Percentiles rank a stretch among this genome's conserved stretches.
Evolutionary conservation across 64 coral and sea anemone species (phyloP).

Genomic region (Anthopleura sola): DNA sequence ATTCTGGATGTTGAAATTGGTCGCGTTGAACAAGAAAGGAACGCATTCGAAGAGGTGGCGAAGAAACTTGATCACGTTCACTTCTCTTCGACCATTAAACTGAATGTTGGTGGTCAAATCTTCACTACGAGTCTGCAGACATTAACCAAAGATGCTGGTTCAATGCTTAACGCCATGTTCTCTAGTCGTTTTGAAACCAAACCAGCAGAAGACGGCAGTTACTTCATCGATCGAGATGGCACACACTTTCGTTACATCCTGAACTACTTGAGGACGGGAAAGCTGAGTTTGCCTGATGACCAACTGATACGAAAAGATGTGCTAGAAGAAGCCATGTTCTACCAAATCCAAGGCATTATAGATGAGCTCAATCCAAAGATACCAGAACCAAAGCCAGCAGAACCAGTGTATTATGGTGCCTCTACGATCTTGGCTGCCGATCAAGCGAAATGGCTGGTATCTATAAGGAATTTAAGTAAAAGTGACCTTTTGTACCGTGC

Average conservation of each 20-base stretch:
- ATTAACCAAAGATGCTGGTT: constrained; percentile 33
- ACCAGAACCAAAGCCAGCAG: background rate
- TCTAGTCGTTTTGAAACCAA: constrained; percentile 29
- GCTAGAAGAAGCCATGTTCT: constrained; percentile 7
- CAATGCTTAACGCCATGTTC: constrained; percentile 15
- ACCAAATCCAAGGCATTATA: constrained; percentile 24
- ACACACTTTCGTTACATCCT: constrained; percentile 27
- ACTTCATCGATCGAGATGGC: constrained; percentile 38
- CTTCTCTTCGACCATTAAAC: constrained; percentile 26
- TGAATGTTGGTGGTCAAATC: constrained; percentile 32
- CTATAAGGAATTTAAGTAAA: too few species aligned
- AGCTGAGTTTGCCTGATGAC: constrained; percentile 10
- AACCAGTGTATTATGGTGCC: background rate
- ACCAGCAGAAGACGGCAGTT: constrained; percentile 31
- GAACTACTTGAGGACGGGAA: constrained; percentile 21
- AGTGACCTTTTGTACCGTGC: background rate
- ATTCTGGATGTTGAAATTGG: constrained; percentile 28
- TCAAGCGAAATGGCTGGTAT: background rate
- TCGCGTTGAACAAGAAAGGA: constrained; percentile 12
- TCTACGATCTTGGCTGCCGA: background rate
- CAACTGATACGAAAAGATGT: background rate
- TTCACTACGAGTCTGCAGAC: constrained; percentile 32
- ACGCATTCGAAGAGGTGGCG: constrained; percentile 22
- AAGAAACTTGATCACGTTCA: constrained; percentile 38
- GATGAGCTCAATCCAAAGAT: background rate